Evolutionary conservation across 2,797 vertebrate genomes (phyloP).

Genomic region (Phalanger gymnotis): DNA sequence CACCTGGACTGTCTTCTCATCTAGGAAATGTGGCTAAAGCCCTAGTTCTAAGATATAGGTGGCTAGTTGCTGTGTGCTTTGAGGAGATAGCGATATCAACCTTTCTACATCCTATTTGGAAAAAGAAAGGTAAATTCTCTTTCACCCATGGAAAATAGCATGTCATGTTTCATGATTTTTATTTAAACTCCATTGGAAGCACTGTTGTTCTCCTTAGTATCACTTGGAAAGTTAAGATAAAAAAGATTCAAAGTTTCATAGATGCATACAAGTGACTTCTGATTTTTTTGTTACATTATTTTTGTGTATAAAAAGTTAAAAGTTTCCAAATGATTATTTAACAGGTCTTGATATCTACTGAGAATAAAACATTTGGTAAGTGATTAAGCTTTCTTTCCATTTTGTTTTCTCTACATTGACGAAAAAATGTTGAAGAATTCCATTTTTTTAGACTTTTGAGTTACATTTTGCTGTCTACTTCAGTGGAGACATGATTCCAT

Average conservation of each 20-base stretch:
- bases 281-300: conserved; percentile 13
- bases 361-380: conserved; percentile 84
- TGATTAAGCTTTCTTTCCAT: conserved; percentile 37
- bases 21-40: neutral
- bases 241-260: conserved; percentile 13
- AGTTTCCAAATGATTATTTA: conserved; percentile 69
- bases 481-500: neutral
- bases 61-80: neutral
- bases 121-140: neutral
- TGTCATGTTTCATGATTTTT: neutral
- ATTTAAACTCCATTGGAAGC: conserved; percentile 27
- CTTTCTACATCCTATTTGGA: conserved; percentile 34
- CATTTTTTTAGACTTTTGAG: neutral
- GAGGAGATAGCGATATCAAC: neutral
- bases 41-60: neutral
- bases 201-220: conserved; percentile 24
- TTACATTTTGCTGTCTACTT: neutral
- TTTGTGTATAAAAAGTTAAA: conserved; percentile 30
- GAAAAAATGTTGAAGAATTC: neutral
- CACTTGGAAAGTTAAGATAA: neutral
- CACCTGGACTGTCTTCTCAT: too few relatives aligned
- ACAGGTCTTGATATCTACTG: conserved; percentile 82
- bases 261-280: neutral
- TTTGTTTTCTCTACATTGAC: neutral
- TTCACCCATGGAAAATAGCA: neutral